Evolutionary conservation across 2,797 vertebrate species (phyloP), one percentile per base, ranked within the genome.

Genomic region (Coreius guichenoti): DNA sequence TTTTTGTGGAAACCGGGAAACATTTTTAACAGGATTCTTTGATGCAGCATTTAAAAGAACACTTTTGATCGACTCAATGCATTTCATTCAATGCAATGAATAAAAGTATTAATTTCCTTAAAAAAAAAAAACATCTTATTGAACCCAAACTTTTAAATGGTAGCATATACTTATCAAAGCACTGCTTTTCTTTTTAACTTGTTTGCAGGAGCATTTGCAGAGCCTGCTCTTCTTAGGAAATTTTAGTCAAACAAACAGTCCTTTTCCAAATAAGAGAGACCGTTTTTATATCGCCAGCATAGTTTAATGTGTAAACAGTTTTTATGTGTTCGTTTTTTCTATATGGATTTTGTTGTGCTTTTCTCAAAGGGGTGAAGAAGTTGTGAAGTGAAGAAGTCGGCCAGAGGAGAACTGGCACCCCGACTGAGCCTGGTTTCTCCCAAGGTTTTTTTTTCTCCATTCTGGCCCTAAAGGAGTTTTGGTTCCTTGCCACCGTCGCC

Each of bases 231-330:
- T 65, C 70, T 54, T 67, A 83, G 61, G 72, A 76, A 83, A 76
- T 67, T 61, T 54, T 54, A 74, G 39, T 82, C 70, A 82, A 74
- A 76, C 72, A 76, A 67, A 67, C 72, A 83, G 72, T 67, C 45
- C 23, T 67, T 83, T 83, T 83, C 61, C 61, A 83, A 83, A 83
- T 67, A 75, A 75, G 8, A 67, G 45, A 33, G 39, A 14, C 49
- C 1, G 26, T 39, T 70, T 70, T 73, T 29, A 45, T 65, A n/a
- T 4, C 8, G 2, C 29, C 43, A 73, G 58, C 36, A 7, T 13
- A 21, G 19, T 11, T 74, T 4, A 23, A 65, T 23, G 5, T 0
- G 23, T 43, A 43, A 19, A 63, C 31, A 16, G 31, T 16, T 67
- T 80, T 45, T 63, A 8, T 3, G 2, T 8, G 23, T 16, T 43